phyloP scores from a whole-genome alignment of 2,113 vertebrate species.

The Rhinolophus ferrumequinum region DNA sequence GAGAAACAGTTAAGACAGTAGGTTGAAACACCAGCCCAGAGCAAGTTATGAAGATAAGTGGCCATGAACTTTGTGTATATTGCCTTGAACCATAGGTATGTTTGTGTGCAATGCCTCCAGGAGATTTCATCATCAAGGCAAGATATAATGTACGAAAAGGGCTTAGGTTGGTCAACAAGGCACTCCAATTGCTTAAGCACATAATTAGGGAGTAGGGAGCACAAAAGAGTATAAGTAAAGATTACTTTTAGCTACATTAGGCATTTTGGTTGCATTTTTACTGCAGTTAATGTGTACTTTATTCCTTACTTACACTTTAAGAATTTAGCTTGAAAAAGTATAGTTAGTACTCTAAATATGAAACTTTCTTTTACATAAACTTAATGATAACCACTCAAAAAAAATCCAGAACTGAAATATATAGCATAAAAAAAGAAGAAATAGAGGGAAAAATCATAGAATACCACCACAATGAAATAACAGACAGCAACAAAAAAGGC shows the following conservation, averaged over 20 bases:
- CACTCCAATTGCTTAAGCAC: background rate
- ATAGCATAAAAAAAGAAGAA: too few relatives aligned
- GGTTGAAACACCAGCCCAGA: background rate
- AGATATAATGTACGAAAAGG: background rate
- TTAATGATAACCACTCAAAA: too few relatives aligned
- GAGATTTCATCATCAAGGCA: background rate
- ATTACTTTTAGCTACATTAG: background rate
- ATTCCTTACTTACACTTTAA: background rate
- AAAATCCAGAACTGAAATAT: too few relatives aligned
- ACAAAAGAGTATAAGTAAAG: background rate
- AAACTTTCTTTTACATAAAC: too few relatives aligned
- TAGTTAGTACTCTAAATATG: background rate
- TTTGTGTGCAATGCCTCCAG: background rate
- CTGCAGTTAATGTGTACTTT: background rate
- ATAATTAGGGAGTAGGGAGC: background rate
- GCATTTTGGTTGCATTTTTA: background rate
- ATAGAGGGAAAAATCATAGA: too few relatives aligned
- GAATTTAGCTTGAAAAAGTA: constrained; percentile 5
- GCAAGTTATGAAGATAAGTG: background rate
- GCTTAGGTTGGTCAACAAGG: background rate
- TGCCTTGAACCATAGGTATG: background rate
- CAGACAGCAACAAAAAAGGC: too few relatives aligned
- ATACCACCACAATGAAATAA: too few relatives aligned
- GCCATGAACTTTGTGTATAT: too few relatives aligned
- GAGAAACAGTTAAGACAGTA: background rate